These are phyloP conservation scores for Gryllus longicercus DNA, from an alignment of 2,888 invertebrate species.

Conservation along the genomic window DNA sequence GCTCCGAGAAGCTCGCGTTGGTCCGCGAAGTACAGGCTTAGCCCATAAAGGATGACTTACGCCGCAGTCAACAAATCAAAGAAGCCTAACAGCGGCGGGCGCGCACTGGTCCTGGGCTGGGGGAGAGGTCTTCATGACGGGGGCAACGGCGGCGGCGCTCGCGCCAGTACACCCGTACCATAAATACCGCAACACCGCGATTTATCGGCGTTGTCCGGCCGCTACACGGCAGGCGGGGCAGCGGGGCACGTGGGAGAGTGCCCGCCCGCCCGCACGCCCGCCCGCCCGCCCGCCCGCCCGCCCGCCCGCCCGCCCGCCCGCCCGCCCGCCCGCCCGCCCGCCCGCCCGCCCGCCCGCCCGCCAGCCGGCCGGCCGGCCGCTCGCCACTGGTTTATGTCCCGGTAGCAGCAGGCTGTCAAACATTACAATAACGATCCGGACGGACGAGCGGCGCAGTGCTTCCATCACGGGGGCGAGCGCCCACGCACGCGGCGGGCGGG, in stretches of 20 bases:
- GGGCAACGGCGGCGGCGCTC: not conserved
- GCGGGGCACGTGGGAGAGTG: not conserved
- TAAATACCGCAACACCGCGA: not conserved
- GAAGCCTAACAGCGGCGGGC: not conserved
- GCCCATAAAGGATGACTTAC: constrained; percentile 1
- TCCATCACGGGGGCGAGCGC: not conserved
- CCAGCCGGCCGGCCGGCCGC: no score
- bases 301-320: no score
- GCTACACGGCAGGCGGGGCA: not conserved
- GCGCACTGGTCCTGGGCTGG: not conserved
- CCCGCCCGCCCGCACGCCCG: no score
- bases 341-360: no score
- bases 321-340: no score
- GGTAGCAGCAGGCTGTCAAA: constrained; percentile 17
- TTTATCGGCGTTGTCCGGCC: not conserved
- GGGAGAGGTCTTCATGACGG: constrained; percentile 6
- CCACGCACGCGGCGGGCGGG: not conserved
- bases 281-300: no score
- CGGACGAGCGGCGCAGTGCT: not conserved
- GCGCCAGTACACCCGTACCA: not conserved
- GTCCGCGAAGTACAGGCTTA: not conserved
- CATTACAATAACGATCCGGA: constrained; percentile 17
- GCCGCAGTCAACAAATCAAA: constrained; percentile 2
- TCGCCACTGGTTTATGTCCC: not conserved
- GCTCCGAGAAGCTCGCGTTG: no score